These are phyloP conservation scores for Cryptocheilus praepositus DNA, from an alignment of 2,888 invertebrate species.

Conservation along the genomic window DNA sequence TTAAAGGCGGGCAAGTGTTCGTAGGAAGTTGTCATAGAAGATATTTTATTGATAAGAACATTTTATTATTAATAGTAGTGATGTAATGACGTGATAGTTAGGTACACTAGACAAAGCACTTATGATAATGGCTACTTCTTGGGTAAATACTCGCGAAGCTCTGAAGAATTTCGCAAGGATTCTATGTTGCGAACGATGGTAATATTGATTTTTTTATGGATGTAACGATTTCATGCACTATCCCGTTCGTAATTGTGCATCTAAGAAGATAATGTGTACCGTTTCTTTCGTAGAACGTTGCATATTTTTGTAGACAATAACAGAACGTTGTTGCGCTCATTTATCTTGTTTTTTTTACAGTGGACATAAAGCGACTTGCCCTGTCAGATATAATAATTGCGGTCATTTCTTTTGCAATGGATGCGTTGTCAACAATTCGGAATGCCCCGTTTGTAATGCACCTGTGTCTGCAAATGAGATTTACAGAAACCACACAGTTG, in stretches of 20 bases:
- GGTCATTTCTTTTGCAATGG: slow-evolving; percentile 59
- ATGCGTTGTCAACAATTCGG: slow-evolving; percentile 39
- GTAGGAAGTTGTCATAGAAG: too few relatives aligned
- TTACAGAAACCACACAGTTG: slow-evolving; percentile 44
- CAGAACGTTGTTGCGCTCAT: neutral
- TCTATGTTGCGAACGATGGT: slow-evolving; percentile 58
- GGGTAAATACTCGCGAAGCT: slow-evolving; percentile 47
- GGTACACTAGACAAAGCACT: too few relatives aligned
- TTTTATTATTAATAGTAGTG: too few relatives aligned
- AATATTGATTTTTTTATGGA: slow-evolving; percentile 19
- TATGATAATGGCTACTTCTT: slow-evolving; percentile 13
- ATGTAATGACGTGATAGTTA: too few relatives aligned
- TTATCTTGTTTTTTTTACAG: slow-evolving; percentile 21
- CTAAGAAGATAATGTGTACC: slow-evolving; percentile 17
- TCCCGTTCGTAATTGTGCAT: neutral
- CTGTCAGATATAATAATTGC: slow-evolving; percentile 52
- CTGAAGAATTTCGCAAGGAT: slow-evolving; percentile 47
- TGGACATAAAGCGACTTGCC: slow-evolving; percentile 37
- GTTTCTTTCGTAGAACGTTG: neutral
- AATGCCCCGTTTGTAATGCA: slow-evolving; percentile 50
- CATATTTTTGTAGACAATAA: neutral
- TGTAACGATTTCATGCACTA: slow-evolving; percentile 1
- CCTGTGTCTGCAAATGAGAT: slow-evolving; percentile 53
- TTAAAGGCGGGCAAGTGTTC: too few relatives aligned
- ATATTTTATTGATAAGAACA: too few relatives aligned